Percentiles rank a stretch among this genome's conserved stretches.
Conservation (phyloP, 2,113 vertebrate genomes). For the Pollimyrus isidori region DNA sequence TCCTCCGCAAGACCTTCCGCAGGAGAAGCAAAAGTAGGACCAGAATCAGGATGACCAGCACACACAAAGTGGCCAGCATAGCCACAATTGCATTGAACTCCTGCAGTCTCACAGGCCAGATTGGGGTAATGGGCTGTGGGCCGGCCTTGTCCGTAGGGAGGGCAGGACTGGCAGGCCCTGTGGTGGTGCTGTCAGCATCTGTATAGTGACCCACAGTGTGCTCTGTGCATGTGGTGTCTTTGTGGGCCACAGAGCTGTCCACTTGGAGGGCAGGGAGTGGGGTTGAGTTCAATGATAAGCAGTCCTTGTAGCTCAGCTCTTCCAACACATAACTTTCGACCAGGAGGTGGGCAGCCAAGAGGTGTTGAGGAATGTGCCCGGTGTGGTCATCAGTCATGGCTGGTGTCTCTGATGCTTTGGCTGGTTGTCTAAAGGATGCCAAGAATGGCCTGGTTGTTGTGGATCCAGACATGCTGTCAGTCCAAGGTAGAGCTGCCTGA, state of each 20-base stretch:
- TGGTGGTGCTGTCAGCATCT: slow-evolving; percentile 23
- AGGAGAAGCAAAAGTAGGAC: slow-evolving; percentile 45
- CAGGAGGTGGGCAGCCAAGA: slow-evolving; percentile 13
- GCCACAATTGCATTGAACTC: slow-evolving; percentile 37
- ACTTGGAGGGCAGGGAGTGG: slow-evolving; percentile 21
- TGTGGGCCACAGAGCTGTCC: slow-evolving; percentile 23
- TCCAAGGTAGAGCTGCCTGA: background rate
- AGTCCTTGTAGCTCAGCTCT: slow-evolving; percentile 54
- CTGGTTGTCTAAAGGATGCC: background rate
- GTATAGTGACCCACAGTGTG: slow-evolving; percentile 29
- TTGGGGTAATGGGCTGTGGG: slow-evolving; percentile 20
- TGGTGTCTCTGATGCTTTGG: background rate
- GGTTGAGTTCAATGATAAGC: slow-evolving; percentile 45
- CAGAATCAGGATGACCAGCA: slow-evolving; percentile 46
- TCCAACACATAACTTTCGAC: slow-evolving; percentile 43
- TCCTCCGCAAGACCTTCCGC: slow-evolving; percentile 43
- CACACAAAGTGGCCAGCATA: slow-evolving; percentile 49
- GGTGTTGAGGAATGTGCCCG: background rate
- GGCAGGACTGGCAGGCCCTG: slow-evolving; percentile 22
- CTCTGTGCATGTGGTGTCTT: slow-evolving; percentile 35
- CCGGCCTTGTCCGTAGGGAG: slow-evolving; percentile 35
- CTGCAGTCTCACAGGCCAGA: background rate
- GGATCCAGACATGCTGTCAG: background rate
- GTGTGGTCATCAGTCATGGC: background rate
- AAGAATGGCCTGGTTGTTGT: background rate